These are phyloP conservation scores for Phoenoteleia sp. DNA, from an alignment of 2,888 invertebrate species.

Conservation along the genomic window DNA sequence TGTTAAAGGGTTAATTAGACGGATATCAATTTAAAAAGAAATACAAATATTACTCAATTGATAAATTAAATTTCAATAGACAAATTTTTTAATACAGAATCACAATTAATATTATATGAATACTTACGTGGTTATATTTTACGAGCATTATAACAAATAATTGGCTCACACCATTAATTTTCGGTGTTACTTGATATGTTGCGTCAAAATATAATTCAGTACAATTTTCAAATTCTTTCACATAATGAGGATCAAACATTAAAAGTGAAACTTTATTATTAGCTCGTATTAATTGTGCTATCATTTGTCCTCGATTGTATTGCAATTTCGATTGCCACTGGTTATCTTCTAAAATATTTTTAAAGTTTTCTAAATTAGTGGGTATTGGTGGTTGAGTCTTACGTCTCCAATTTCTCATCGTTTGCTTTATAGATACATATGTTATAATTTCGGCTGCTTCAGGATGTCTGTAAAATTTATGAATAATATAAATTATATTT, in stretches of 20 bases:
- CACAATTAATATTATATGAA: background rate
- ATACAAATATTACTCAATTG: too few relatives aligned
- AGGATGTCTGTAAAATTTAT: background rate
- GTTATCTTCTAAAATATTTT: background rate
- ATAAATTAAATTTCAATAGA: too few relatives aligned
- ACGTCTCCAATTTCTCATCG: background rate
- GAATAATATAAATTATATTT: background rate
- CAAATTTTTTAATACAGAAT: background rate
- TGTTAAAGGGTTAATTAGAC: too few relatives aligned
- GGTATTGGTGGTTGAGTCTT: background rate
- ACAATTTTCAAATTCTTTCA: background rate
- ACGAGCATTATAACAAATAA: constrained; percentile 9
- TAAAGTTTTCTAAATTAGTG: background rate
- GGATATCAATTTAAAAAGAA: too few relatives aligned
- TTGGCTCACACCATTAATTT: background rate
- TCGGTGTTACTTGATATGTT: constrained; percentile 5
- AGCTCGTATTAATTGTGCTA: background rate
- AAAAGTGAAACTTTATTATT: background rate
- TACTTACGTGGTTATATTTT: background rate
- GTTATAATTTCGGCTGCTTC: background rate
- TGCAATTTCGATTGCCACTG: background rate
- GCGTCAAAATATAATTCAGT: constrained; percentile 4
- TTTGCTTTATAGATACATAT: background rate
- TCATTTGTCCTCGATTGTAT: background rate
- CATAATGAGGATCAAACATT: background rate